A percentile compares a stretch with the other conserved stretches of the same genome.
These are phyloP conservation scores for Oreochromis aureus DNA, from an alignment of 2,113 vertebrate genomes.

Conservation along the genomic window DNA sequence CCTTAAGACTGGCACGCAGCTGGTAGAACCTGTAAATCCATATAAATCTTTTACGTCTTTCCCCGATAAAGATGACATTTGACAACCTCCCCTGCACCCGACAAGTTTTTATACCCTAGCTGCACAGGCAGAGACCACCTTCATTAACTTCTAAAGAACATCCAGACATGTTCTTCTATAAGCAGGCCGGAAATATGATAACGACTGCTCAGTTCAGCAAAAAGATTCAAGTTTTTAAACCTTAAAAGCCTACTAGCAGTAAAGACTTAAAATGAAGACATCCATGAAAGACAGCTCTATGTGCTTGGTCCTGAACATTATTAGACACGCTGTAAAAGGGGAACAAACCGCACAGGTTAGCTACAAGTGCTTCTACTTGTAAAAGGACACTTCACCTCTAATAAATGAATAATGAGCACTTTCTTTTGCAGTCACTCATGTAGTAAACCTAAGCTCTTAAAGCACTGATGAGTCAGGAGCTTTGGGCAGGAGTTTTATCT, in stretches of 20 bases:
- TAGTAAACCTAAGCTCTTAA: conserved; percentile 51
- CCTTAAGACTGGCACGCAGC: conserved; percentile 88
- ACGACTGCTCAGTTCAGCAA: background rate
- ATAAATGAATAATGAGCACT: conserved; percentile 62
- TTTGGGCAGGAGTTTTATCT: background rate
- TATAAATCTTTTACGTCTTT: background rate
- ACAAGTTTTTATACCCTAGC: background rate
- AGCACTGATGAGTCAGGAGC: conserved; percentile 6
- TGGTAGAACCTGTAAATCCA: conserved; percentile 86
- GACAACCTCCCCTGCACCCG: background rate
- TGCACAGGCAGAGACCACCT: background rate
- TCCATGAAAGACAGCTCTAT: background rate
- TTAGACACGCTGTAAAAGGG: background rate
- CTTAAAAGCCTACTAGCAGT: background rate
- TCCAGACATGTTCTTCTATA: background rate
- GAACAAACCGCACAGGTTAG: conserved; percentile 18
- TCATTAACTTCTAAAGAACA: background rate
- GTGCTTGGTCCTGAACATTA: background rate
- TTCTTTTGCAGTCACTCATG: conserved; percentile 52
- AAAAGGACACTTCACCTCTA: conserved; percentile 42
- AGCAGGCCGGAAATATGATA: background rate
- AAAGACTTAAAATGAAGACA: background rate
- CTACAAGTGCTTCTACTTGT: conserved; percentile 19
- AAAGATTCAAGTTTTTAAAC: background rate
- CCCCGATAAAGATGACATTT: background rate